These are phyloP conservation scores for Oligia latruncula DNA, from an alignment of 2,888 invertebrate species.

Conservation along the genomic window DNA sequence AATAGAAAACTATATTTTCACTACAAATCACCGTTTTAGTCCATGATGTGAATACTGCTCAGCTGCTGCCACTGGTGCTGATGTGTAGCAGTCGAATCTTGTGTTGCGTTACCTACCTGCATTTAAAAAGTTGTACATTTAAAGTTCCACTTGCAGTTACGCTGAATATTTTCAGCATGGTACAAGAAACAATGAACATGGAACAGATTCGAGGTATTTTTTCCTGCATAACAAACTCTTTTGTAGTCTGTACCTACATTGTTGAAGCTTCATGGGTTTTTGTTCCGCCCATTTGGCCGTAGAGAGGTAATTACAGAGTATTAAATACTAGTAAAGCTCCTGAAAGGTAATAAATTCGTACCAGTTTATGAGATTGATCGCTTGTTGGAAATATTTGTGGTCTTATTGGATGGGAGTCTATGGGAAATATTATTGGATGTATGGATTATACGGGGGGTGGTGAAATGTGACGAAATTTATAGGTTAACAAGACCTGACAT, in stretches of 20 bases:
- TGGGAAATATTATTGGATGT: slow-evolving; percentile 27
- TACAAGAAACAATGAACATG: too few species aligned
- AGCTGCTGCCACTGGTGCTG: too few species aligned
- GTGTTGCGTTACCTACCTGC: too few species aligned
- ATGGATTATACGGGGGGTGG: background rate
- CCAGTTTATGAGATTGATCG: slow-evolving; percentile 56
- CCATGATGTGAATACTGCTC: too few species aligned
- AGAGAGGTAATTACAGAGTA: slow-evolving; percentile 56
- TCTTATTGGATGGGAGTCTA: slow-evolving; percentile 22
- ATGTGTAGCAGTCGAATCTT: too few species aligned
- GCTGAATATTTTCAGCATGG: too few species aligned
- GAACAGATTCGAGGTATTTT: background rate
- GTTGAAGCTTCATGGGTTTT: slow-evolving; percentile 57
- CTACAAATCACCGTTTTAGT: too few species aligned
- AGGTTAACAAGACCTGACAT: background rate
- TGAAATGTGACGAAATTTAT: background rate
- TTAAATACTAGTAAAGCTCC: slow-evolving; percentile 60
- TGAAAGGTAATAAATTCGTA: slow-evolving; percentile 58
- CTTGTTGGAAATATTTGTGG: slow-evolving; percentile 54
- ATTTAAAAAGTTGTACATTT: too few species aligned
- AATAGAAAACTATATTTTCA: too few species aligned
- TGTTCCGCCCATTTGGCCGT: slow-evolving; percentile 54
- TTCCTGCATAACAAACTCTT: slow-evolving; percentile 23
- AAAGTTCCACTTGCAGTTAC: too few species aligned
- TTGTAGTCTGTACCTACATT: slow-evolving; percentile 45